Percentiles rank a stretch among this genome's conserved stretches.
phyloP scores from a whole-genome alignment of 1,140 invertebrate species.

The Acarapis woodi region DNA sequence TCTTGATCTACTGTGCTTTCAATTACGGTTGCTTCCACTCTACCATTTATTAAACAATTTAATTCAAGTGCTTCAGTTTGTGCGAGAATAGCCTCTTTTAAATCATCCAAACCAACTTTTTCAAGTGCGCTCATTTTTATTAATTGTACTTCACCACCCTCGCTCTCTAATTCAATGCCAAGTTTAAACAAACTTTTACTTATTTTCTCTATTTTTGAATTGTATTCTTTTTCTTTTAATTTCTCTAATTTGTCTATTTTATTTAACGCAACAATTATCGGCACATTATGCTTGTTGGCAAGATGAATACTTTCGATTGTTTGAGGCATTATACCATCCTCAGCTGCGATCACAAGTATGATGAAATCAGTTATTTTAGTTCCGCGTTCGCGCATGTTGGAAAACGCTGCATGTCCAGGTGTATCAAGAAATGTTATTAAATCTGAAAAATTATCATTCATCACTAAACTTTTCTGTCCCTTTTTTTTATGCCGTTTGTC shows the following conservation, averaged over 20 bases:
- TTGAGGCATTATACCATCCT: constrained; percentile 96
- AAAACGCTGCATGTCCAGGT: constrained; percentile 96
- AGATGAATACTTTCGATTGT: constrained; percentile 33
- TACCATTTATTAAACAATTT: constrained; percentile 37
- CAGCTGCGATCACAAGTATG: constrained; percentile 84
- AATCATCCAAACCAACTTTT: constrained; percentile 14
- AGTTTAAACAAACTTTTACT: constrained; percentile 36
- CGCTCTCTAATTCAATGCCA: constrained; percentile 52
- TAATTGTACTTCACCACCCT: constrained; percentile 71
- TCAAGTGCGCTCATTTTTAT: constrained; percentile 65
- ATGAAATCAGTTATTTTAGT: constrained; percentile 78
- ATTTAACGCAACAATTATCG: constrained; percentile 92
- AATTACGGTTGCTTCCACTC: constrained; percentile 61
- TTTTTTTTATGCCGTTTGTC: neutral
- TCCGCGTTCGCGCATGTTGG: constrained; percentile 61
- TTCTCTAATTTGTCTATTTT: constrained; percentile 70
- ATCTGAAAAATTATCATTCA: neutral
- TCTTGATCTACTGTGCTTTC: constrained; percentile 45
- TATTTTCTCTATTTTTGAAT: constrained; percentile 23
- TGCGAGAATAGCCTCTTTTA: constrained; percentile 38
- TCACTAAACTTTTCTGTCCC: neutral
- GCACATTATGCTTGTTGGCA: constrained; percentile 37
- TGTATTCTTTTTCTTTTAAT: constrained; percentile 27
- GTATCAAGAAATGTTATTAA: constrained; percentile 79
- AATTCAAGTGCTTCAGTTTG: constrained; percentile 67